Evolutionary conservation across 2,113 vertebrate species (phyloP), one percentile per base, ranked within the genome.

Genomic region (Phrynosoma blainvillii): DNA sequence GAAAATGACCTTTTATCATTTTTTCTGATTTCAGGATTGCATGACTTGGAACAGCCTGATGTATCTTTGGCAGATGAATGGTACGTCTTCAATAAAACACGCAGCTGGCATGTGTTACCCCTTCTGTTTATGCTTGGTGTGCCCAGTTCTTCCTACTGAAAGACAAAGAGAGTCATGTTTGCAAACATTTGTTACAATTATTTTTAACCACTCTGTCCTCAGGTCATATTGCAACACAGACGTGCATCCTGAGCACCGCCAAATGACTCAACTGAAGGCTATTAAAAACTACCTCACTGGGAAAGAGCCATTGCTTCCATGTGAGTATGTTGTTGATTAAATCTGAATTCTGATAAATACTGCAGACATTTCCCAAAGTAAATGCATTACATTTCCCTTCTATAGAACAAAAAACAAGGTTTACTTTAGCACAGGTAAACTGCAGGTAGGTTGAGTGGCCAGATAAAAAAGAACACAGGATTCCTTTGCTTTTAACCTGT

Each of bases 191-290:
- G 93, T 88, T 88, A 77, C 89, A 16, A 86, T 70, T 88, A 84
- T 86, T 32, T 87, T 90, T 93, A 90, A 56, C 88, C 71, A 66
- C 7, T 0, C 92, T 70, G 42, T 91, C 90, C 91, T 68, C 89
- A 99, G 99, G 99, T 98, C 98, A 14, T 99, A 99, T 91, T 99
- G 99, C 96, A 98, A 99, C 95, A 99, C 97, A 12, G 99, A 99
- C 59, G 95, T 98, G 42, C 98, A 99, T 92, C 98, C 98, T 3
- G 98, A 99, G 16, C 98, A 99, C 89, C 98, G 97, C 10, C 98
- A 98, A 93, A 96, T 99, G 90, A 96, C 98, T 89, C 98, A 99
- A 89, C 95, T 98, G 30, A 98, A 99, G 87, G 98, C 99, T 6
- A 99, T 99, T 88, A 99, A 98, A 95, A 97, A 98, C 85, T 98